A percentile compares a stretch with the other conserved stretches of the same genome.
phyloP scores from a whole-genome alignment of 2,888 invertebrate species.

The Heliconius charithonia region DNA sequence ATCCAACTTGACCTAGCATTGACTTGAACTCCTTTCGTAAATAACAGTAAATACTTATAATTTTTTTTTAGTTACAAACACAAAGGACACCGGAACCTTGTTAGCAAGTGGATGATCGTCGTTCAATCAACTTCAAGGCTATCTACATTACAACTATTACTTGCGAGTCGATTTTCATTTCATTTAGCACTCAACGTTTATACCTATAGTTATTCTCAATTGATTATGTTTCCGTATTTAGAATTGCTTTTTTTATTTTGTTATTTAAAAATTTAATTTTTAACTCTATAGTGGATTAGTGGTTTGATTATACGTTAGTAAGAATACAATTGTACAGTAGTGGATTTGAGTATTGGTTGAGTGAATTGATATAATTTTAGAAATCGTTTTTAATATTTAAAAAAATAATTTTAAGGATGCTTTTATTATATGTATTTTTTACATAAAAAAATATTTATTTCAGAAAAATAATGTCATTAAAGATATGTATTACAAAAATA shows the following conservation, averaged over 20 bases:
- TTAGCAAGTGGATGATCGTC: slow-evolving; percentile 25
- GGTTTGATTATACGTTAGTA: no score
- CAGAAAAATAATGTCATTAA: no score
- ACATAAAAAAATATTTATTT: no score
- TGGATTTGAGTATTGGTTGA: no score
- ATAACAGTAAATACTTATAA: background rate
- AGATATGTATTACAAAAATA: no score
- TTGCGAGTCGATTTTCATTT: slow-evolving; percentile 23
- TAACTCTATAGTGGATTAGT: no score
- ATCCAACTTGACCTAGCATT: no score
- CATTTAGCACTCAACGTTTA: slow-evolving; percentile 8
- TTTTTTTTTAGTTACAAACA: background rate
- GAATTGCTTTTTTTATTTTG: background rate
- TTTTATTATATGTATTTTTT: no score
- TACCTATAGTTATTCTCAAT: background rate
- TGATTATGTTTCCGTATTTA: background rate
- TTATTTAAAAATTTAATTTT: background rate
- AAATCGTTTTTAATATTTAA: no score
- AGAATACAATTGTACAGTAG: no score
- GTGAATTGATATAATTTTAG: no score
- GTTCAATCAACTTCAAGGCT: slow-evolving; percentile 23
- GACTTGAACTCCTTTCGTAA: background rate
- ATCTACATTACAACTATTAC: slow-evolving; percentile 27
- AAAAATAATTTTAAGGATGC: no score
- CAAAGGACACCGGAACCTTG: slow-evolving; percentile 22